Evolutionary conservation across 2,113 vertebrate species (phyloP).

Genomic region (Syngnathus typhle): DNA sequence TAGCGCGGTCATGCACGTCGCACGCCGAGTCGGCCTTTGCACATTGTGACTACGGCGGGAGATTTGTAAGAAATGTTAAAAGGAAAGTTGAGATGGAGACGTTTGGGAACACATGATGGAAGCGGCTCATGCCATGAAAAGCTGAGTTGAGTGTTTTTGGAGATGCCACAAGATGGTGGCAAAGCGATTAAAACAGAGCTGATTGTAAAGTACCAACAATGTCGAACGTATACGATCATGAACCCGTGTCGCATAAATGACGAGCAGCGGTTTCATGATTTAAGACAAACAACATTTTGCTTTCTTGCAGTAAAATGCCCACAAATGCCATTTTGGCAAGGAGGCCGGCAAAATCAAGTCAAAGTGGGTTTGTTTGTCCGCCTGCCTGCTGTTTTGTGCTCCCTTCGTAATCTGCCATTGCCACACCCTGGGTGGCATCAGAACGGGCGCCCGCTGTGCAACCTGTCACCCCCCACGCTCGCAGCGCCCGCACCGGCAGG

Average conservation of each 20-base stretch:
- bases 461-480: slow-evolving; percentile 46
- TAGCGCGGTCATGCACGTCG: background rate
- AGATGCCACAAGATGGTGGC: too few relatives aligned
- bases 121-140: background rate
- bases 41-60: slow-evolving; percentile 1
- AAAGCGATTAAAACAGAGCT: too few relatives aligned
- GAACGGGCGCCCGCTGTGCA: slow-evolving; percentile 44
- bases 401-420: slow-evolving; percentile 46
- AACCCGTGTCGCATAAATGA: too few relatives aligned
- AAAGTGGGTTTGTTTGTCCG: slow-evolving; percentile 3
- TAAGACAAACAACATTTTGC: too few relatives aligned
- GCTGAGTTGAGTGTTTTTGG: background rate
- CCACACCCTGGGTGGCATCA: slow-evolving; percentile 51
- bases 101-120: background rate
- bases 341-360: background rate
- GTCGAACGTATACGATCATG: too few relatives aligned
- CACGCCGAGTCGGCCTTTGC: background rate
- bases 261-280: too few relatives aligned
- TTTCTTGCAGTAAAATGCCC: too few relatives aligned
- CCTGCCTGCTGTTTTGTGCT: slow-evolving; percentile 15
- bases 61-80: background rate
- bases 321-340: background rate
- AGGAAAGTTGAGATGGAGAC: background rate
- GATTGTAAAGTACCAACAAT: too few relatives aligned
- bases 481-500: slow-evolving; percentile 29